Base-by-base conservation (phyloP, 2,113 vertebrate genomes). In the Heterotilapia buettikoferi region DNA sequence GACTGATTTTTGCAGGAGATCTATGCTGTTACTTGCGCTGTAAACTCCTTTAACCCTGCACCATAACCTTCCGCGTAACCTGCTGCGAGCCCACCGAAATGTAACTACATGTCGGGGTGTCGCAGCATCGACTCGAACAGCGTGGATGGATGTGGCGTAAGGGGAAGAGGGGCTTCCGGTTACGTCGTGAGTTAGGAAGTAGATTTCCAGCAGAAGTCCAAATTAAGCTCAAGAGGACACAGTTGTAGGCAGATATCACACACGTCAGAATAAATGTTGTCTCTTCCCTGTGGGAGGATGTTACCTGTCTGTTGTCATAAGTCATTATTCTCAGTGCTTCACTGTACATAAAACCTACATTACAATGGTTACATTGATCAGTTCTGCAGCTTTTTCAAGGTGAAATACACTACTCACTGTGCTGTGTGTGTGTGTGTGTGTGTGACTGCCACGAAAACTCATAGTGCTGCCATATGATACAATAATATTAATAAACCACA, bases 261-360 rank as follows among this genome's bases (percentile, higher is more conserved):
- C 66, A 89, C 76, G 59, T 87, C 71, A 79, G 19, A 86, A 76
- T 52, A 84, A 85, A 45, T 61, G 18, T 36, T 90, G 82, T 89
- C 63, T 84, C 63, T 86, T 90, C 90, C 88, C 80, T 86, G 40
- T 89, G 89, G 82, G 86, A 93, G 83, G 73, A 90, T 19, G 57
- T 78, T 85, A 57, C 84, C 56, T 85, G 50, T 91, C 71, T 93
- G 59, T 76, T 90, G 71, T 85, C 43, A 66, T 38, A 26, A 85
- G 83, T 43, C 21, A 85, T 79, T 80, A 85, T 50, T 33, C 71
- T 87, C 78, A 14, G 24, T 31, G 45, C 40, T 86, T 83, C 13
- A 10, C 40, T 92, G 80, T 90, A 76, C 21, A 80, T 82, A 71
- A 82, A 85, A 9, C n/a, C 9, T 54, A 31, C 26, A 78, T 78